Evolutionary conservation across 2,888 invertebrate genomes (phyloP).

Genomic region (Meghimatium bilineatum): DNA sequence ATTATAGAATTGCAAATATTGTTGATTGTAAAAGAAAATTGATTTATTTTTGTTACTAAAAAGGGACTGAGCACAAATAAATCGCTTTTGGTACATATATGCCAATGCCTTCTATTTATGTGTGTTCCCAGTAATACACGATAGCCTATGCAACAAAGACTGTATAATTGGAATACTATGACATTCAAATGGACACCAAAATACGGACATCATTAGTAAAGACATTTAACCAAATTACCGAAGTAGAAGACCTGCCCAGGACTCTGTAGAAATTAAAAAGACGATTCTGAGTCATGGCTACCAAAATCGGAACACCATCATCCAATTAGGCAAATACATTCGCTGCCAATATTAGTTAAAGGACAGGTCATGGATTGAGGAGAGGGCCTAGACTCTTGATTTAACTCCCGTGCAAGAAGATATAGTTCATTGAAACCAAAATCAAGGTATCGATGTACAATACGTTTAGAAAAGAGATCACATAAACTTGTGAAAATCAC

Average conservation of each 20-base stretch:
- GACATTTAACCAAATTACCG: background rate
- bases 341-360: background rate
- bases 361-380: background rate
- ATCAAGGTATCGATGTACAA: background rate
- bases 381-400: background rate
- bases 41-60: no score
- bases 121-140: no score
- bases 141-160: no score
- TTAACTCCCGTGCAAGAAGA: background rate
- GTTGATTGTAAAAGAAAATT: no score
- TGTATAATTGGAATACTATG: no score
- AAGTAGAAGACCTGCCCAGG: background rate
- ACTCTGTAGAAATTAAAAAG: background rate
- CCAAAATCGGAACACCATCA: slow-evolving; percentile 9
- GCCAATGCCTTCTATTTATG: no score
- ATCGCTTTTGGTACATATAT: no score
- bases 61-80: no score
- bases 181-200: no score
- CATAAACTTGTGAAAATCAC: background rate
- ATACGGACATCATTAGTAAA: background rate
- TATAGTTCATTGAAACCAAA: background rate
- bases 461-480: slow-evolving; percentile 1
- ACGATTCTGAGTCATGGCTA: background rate
- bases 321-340: slow-evolving; percentile 34
- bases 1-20: no score